Evolutionary conservation across 2,888 invertebrate genomes (phyloP).

Genomic region (Limnephilus rhombicus): DNA sequence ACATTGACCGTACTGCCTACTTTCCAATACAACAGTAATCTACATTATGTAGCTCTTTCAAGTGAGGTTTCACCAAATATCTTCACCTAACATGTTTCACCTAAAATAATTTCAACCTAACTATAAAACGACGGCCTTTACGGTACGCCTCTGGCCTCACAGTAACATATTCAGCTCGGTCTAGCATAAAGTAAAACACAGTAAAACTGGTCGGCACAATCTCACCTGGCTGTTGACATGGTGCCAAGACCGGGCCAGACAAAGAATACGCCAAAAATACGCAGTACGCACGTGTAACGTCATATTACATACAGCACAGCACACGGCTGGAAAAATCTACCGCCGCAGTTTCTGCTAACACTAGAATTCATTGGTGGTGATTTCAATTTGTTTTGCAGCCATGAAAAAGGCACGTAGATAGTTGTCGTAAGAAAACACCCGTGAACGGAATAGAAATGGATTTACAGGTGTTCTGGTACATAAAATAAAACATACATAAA

Average conservation of each 20-base stretch:
- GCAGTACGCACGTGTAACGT: slow-evolving; percentile 55
- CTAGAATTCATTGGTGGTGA: not conserved
- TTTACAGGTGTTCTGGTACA: too few relatives aligned
- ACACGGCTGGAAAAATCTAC: not conserved
- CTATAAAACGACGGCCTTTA: not conserved
- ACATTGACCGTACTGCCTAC: too few relatives aligned
- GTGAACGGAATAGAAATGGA: too few relatives aligned
- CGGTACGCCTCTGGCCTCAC: not conserved
- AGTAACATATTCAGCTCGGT: not conserved
- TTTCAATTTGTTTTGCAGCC: not conserved
- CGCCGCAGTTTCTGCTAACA: not conserved
- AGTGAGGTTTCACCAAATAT: too few relatives aligned
- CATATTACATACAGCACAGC: not conserved
- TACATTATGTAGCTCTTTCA: too few relatives aligned
- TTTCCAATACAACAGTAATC: too few relatives aligned
- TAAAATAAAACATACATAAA: too few relatives aligned
- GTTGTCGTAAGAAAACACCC: too few relatives aligned
- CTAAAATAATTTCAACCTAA: not conserved
- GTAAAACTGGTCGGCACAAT: slow-evolving; percentile 5
- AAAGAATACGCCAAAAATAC: slow-evolving; percentile 65
- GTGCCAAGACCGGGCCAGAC: slow-evolving; percentile 57
- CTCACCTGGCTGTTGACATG: slow-evolving; percentile 62
- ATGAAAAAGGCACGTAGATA: not conserved
- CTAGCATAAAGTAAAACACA: not conserved
- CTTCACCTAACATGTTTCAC: not conserved